Evolutionary conservation across 2,797 vertebrate species (phyloP).

Genomic region (Intellagama lesueurii): DNA sequence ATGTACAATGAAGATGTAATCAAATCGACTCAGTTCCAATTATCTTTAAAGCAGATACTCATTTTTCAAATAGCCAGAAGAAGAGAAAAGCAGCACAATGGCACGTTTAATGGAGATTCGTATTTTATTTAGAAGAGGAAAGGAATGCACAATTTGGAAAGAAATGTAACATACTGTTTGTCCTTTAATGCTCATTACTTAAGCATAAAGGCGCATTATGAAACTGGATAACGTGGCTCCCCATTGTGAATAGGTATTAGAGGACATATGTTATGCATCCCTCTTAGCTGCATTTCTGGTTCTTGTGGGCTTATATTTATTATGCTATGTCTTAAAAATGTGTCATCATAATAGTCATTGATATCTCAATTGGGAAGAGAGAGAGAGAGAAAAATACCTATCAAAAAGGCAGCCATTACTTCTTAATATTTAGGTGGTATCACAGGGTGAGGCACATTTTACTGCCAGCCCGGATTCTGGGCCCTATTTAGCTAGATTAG

Average conservation of each 20-base stretch:
- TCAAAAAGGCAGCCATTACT: slow-evolving; percentile 6
- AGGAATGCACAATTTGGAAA: slow-evolving; percentile 71
- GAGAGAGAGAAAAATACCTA: background rate
- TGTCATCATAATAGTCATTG: slow-evolving; percentile 12
- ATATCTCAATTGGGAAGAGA: background rate
- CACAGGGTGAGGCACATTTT: background rate
- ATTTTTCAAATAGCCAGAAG: slow-evolving; percentile 4
- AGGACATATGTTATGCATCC: slow-evolving; percentile 73
- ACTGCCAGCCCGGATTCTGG: too few relatives aligned
- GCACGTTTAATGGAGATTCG: slow-evolving; percentile 61
- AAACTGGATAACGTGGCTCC: slow-evolving; percentile 41
- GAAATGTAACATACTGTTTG: slow-evolving; percentile 68
- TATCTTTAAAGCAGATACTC: slow-evolving; percentile 5
- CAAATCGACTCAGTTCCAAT: background rate
- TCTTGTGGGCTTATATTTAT: slow-evolving; percentile 71
- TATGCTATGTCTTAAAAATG: slow-evolving; percentile 56
- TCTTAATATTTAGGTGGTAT: background rate
- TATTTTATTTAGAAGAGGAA: slow-evolving; percentile 72
- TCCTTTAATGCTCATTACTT: slow-evolving; percentile 71
- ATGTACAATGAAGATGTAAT: background rate
- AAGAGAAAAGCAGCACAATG: background rate
- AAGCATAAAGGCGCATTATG: slow-evolving; percentile 64
- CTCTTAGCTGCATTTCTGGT: slow-evolving; percentile 73
- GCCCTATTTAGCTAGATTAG: too few relatives aligned
- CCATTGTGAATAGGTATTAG: slow-evolving; percentile 74